These are phyloP conservation scores for Stenolophus ochropezus DNA, from an alignment of 2,888 invertebrate genomes.

Conservation along the genomic window DNA sequence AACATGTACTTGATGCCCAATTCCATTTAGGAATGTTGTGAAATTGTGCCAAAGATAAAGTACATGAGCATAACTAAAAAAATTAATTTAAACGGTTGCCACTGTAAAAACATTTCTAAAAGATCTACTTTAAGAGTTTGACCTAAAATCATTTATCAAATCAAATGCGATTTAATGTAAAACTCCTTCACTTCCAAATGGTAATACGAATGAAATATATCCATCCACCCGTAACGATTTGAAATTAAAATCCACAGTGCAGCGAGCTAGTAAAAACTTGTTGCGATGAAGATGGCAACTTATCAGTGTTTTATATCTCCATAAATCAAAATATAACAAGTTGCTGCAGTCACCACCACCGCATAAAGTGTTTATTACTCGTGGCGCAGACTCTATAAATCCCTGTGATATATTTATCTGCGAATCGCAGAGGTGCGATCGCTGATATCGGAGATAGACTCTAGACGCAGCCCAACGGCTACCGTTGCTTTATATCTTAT, in stretches of 20 bases:
- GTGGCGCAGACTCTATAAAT: slow-evolving; percentile 47
- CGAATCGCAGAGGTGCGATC: slow-evolving; percentile 44
- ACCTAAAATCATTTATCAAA: too few relatives aligned
- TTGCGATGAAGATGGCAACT: slow-evolving; percentile 22
- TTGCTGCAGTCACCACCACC: slow-evolving; percentile 48
- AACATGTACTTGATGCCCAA: too few relatives aligned
- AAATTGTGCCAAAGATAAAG: too few relatives aligned
- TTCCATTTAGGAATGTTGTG: too few relatives aligned
- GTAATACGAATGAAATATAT: too few relatives aligned
- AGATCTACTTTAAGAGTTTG: too few relatives aligned
- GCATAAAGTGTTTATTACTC: slow-evolving; percentile 56
- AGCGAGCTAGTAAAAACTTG: slow-evolving; percentile 6
- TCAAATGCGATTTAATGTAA: too few relatives aligned
- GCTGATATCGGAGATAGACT: slow-evolving; percentile 39
- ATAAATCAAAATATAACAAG: slow-evolving; percentile 57
- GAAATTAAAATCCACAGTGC: slow-evolving; percentile 15
- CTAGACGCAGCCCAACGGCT: slow-evolving; percentile 21
- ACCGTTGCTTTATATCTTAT: slow-evolving; percentile 34
- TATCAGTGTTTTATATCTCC: slow-evolving; percentile 47
- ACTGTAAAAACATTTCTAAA: too few relatives aligned
- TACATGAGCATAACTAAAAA: too few relatives aligned
- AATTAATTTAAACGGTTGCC: too few relatives aligned
- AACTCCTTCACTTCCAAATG: too few relatives aligned
- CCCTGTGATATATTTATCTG: slow-evolving; percentile 51
- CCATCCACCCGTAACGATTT: slow-evolving; percentile 12